Evolutionary conservation across 2,888 invertebrate species (phyloP).

Genomic region (Petrophora chlorosata): DNA sequence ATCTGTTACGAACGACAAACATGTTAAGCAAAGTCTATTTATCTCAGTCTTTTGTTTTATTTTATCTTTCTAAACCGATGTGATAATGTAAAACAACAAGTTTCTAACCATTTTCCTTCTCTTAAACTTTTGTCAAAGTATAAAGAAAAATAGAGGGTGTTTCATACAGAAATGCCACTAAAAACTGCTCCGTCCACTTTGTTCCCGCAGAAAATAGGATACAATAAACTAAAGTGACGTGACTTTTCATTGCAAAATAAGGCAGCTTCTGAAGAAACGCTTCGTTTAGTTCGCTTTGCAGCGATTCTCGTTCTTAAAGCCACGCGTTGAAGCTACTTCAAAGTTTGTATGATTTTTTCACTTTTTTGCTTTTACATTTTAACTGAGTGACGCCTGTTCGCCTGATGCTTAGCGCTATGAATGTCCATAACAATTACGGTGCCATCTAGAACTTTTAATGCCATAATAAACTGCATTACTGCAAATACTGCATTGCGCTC

Average conservation of each 20-base stretch:
- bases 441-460: no score
- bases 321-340: conserved; percentile 1
- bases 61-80: no score
- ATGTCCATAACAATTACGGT: no score
- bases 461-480: no score
- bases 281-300: conserved; percentile 19
- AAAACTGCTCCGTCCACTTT: conserved; percentile 18
- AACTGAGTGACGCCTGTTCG: no score
- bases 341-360: background rate
- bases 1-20: no score
- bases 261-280: conserved; percentile 11
- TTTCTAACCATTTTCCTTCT: background rate
- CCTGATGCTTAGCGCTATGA: no score
- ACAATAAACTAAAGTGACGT: conserved; percentile 27
- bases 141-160: conserved; percentile 3
- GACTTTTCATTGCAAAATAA: conserved; percentile 27
- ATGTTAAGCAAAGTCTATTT: no score
- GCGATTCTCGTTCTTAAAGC: conserved; percentile 1
- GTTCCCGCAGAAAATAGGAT: conserved; percentile 19
- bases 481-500: no score
- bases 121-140: conserved; percentile 1
- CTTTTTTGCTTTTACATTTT: background rate
- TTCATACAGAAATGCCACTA: conserved; percentile 15
- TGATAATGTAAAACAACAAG: no score
- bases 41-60: no score